A percentile compares a stretch with the other conserved stretches of the same genome.
Conservation (phyloP, 1,140 invertebrate genomes). For the Trigoniulus corallinus region DNA sequence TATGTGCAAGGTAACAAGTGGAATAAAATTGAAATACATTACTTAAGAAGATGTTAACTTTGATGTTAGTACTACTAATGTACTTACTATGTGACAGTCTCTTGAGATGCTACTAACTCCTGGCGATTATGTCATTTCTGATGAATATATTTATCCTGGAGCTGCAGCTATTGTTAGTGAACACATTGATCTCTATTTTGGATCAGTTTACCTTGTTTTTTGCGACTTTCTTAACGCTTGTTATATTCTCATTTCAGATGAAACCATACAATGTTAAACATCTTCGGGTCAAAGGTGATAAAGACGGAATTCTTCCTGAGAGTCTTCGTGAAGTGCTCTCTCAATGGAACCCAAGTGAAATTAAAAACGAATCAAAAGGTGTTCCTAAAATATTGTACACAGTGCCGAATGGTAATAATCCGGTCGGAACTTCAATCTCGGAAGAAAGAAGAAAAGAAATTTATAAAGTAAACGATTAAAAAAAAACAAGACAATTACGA, state of each 20-base stretch:
- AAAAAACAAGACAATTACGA: background rate
- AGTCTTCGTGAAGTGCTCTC: conserved; percentile 19
- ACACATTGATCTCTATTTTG: background rate
- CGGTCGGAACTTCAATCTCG: conserved; percentile 45
- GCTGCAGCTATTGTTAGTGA: conserved; percentile 44
- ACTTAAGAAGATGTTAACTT: conserved; percentile 1
- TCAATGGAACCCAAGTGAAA: conserved; percentile 20
- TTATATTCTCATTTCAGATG: conserved; percentile 16
- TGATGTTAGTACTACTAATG: conserved; percentile 1
- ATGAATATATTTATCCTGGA: conserved; percentile 50
- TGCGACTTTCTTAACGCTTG: background rate
- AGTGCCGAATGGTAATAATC: conserved; percentile 47
- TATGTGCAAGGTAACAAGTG: conserved; percentile 39
- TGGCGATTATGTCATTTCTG: conserved; percentile 50
- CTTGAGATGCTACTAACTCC: conserved; percentile 29
- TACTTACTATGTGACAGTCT: conserved; percentile 12
- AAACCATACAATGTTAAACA: conserved; percentile 20
- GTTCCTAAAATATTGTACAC: conserved; percentile 35
- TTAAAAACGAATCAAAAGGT: conserved; percentile 14
- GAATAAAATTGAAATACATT: background rate
- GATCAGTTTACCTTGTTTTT: background rate
- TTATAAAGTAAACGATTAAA: conserved; percentile 31
- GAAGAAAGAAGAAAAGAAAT: conserved; percentile 47
- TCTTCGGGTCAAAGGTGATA: conserved; percentile 20
- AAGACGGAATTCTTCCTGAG: conserved; percentile 23